phyloP scores from a whole-genome alignment of 2,113 vertebrate species.

The Spea multiplicata region DNA sequence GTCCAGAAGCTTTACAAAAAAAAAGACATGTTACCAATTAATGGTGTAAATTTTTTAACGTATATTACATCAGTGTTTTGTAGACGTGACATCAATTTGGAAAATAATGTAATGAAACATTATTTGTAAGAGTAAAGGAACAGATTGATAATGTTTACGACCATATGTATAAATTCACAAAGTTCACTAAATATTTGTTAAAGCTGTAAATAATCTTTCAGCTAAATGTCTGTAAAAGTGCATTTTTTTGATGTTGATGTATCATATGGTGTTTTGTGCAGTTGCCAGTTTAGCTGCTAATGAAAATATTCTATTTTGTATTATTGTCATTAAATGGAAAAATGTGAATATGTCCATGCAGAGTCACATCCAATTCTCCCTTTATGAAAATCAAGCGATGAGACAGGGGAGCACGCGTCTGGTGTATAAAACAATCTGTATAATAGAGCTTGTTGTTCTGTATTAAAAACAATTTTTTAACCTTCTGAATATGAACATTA shows the following conservation, averaged over 20 bases:
- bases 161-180: neutral
- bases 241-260: slow-evolving; percentile 68
- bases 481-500: slow-evolving; percentile 57
- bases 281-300: slow-evolving; percentile 73
- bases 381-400: slow-evolving; percentile 57
- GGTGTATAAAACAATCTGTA: slow-evolving; percentile 53
- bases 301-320: slow-evolving; percentile 75
- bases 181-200: slow-evolving; percentile 68
- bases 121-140: neutral
- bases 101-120: no score
- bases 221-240: slow-evolving; percentile 71
- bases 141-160: slow-evolving; percentile 23
- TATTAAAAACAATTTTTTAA: slow-evolving; percentile 57
- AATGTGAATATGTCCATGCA: slow-evolving; percentile 53
- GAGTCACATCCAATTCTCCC: slow-evolving; percentile 53
- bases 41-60: no score
- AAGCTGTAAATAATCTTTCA: slow-evolving; percentile 74
- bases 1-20: no score
- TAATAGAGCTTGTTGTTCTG: slow-evolving; percentile 52
- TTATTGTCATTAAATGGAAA: slow-evolving; percentile 65
- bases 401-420: slow-evolving; percentile 52
- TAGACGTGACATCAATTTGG: no score
- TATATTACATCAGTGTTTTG: no score
- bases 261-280: slow-evolving; percentile 69
- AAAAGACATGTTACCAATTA: no score